Base-by-base conservation (phyloP, 2,888 invertebrate genomes). In the Vesta saturnalis region DNA sequence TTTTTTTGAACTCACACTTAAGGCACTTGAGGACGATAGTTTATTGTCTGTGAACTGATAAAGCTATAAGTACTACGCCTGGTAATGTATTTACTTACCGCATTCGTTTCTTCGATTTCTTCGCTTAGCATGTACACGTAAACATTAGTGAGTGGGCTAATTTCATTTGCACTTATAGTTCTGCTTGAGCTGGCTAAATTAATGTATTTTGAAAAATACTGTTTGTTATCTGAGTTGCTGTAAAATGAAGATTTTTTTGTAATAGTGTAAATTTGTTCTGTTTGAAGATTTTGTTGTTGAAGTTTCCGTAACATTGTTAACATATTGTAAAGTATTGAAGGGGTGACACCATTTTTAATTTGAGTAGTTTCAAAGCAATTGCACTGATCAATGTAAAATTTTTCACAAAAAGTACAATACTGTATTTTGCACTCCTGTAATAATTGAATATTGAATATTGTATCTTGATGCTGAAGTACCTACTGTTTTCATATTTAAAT, bases 381-480 rank as follows among this genome's bases (percentile, higher is more conserved):
- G 39, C 39, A 39, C 39, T 10, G n/a, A n/a, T 39, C 8, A 10
- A 39, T n/a, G n/a, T n/a, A 39, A 8, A 39, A 39, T 39, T 39
- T n/a, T n/a, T 39, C n/a, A n/a, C 39, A 39, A 6, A 39, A n/a
- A 3, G 8, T 18, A 14, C 60, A 61, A n/a, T 52, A 61, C n/a
- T 19, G 49, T 52, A 61, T 46, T 46, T 52, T 52, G 4, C n/a
- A 21, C 10, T 52, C 52, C 52, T 52, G 76, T 78, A 0, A 74
- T n/a, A n/a, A n/a, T n/a, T 59, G n/a, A 77, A 72, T 63, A 79
- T 82, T 62, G 23, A 23, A 23, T 23, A 23, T 23, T 23, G n/a
- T n/a, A n/a, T n/a, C n/a, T n/a, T n/a, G n/a, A n/a, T n/a, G n/a
- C n/a, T n/a, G n/a, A n/a, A n/a, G n/a, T n/a, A n/a, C n/a, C n/a